Conservation (phyloP, 2,797 vertebrate species). For the Masticophis lateralis region DNA sequence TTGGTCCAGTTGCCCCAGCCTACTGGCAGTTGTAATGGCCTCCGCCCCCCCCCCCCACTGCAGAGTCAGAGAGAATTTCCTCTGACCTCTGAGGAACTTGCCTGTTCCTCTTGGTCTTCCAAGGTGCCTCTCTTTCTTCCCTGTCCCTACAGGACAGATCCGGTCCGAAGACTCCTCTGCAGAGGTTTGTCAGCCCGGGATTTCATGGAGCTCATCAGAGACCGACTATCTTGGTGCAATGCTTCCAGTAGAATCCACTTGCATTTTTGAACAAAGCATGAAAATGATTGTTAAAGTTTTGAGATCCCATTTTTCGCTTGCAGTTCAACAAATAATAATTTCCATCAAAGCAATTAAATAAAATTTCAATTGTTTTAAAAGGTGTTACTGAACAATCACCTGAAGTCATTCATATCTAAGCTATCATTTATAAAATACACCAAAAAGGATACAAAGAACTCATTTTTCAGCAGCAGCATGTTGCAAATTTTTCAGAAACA, state of each 20-base stretch:
- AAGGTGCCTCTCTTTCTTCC: too few relatives aligned
- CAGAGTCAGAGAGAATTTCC: too few relatives aligned
- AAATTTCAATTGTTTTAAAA: constrained; percentile 36
- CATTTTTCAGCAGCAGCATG: constrained; percentile 36
- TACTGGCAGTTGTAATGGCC: too few relatives aligned
- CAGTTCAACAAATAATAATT: constrained; percentile 27
- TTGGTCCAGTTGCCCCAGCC: too few relatives aligned
- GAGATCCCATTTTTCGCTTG: constrained; percentile 40
- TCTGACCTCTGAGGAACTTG: too few relatives aligned
- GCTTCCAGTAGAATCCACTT: constrained; percentile 4
- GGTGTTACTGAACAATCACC: constrained; percentile 30
- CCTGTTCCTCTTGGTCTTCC: too few relatives aligned
- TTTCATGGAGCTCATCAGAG: too few relatives aligned
- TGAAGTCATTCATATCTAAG: constrained; percentile 50
- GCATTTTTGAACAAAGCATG: constrained; percentile 66
- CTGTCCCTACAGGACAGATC: too few relatives aligned
- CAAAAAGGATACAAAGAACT: constrained; percentile 31
- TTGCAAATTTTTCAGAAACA: constrained; percentile 46
- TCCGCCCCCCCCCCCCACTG: too few relatives aligned
- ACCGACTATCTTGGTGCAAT: too few relatives aligned
- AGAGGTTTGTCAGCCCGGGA: too few relatives aligned
- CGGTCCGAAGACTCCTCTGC: too few relatives aligned
- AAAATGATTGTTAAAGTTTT: constrained; percentile 57
- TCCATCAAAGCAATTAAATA: constrained; percentile 38
- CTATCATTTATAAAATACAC: constrained; percentile 39